Conservation (phyloP, 2,888 invertebrate species). For the Pardosa pseudoannulata region DNA sequence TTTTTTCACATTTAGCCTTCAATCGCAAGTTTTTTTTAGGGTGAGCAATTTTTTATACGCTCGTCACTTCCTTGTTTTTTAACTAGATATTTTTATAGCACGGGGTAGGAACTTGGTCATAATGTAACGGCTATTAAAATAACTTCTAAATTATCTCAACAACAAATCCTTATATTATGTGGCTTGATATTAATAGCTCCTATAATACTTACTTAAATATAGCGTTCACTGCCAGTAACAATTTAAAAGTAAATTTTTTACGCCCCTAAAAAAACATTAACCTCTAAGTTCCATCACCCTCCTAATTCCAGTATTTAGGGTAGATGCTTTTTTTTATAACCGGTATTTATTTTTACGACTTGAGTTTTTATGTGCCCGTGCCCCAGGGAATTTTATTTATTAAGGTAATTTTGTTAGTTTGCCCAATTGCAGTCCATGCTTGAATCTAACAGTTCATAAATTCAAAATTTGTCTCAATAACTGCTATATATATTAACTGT, state of each 20-base stretch:
- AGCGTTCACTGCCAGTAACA: conserved; percentile 37
- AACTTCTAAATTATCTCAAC: conserved; percentile 49
- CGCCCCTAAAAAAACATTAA: neutral
- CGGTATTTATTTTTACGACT: conserved; percentile 1
- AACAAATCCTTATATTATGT: conserved; percentile 8
- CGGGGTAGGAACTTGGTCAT: conserved; percentile 18
- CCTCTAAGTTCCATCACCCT: conserved; percentile 3
- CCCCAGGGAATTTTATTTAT: neutral
- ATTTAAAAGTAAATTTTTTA: conserved; percentile 21
- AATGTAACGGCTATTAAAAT: conserved; percentile 52
- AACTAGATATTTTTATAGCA: neutral
- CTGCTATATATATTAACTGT: too few relatives aligned
- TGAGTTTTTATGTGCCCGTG: neutral
- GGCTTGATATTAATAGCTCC: conserved; percentile 47
- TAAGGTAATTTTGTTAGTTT: neutral
- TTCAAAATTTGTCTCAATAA: too few relatives aligned
- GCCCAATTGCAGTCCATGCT: too few relatives aligned
- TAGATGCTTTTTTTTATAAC: neutral
- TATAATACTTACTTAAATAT: conserved; percentile 29
- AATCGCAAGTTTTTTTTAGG: neutral
- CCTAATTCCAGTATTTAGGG: neutral
- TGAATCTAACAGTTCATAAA: too few relatives aligned
- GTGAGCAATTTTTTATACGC: neutral
- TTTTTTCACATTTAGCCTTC: conserved; percentile 27
- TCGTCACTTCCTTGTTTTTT: conserved; percentile 15